These are phyloP conservation scores for Pristionchus maxplancki DNA, from an alignment of 2,888 invertebrate genomes.

Conservation along the genomic window DNA sequence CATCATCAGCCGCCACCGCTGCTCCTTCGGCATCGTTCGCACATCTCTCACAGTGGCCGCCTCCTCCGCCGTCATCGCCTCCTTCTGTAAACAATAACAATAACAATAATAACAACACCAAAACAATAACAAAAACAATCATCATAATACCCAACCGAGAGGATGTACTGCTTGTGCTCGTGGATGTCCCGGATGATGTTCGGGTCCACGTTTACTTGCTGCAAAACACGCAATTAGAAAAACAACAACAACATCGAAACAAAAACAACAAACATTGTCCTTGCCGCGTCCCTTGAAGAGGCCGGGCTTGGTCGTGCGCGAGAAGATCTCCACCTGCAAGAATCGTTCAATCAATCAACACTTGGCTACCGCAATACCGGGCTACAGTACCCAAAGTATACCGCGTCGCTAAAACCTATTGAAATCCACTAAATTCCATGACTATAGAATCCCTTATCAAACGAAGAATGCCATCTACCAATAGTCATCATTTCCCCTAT, in stretches of 20 bases:
- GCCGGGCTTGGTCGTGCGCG: background rate
- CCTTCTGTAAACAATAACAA: slow-evolving; percentile 36
- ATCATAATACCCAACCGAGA: background rate
- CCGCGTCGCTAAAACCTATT: too few species aligned
- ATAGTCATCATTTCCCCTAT: too few species aligned
- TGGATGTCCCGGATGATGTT: slow-evolving; percentile 1
- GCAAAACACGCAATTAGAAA: background rate
- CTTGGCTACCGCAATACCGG: background rate
- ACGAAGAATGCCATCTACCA: too few species aligned
- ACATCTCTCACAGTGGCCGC: slow-evolving; percentile 54
- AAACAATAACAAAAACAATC: too few species aligned
- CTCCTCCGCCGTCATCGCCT: slow-evolving; percentile 60
- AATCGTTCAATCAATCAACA: background rate
- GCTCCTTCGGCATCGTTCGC: slow-evolving; percentile 58
- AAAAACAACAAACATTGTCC: background rate
- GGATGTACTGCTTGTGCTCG: slow-evolving; percentile 2
- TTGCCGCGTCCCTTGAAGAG: background rate
- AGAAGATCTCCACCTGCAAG: slow-evolving; percentile 15
- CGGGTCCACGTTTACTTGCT: slow-evolving; percentile 19
- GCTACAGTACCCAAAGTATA: background rate
- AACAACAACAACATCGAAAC: background rate
- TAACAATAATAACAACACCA: background rate
- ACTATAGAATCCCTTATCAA: too few species aligned
- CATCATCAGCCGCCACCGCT: slow-evolving; percentile 66
- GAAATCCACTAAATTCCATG: too few species aligned